These are phyloP conservation scores for Macrosiphum euphorbiae DNA, from an alignment of 2,888 invertebrate genomes.

Conservation along the genomic window DNA sequence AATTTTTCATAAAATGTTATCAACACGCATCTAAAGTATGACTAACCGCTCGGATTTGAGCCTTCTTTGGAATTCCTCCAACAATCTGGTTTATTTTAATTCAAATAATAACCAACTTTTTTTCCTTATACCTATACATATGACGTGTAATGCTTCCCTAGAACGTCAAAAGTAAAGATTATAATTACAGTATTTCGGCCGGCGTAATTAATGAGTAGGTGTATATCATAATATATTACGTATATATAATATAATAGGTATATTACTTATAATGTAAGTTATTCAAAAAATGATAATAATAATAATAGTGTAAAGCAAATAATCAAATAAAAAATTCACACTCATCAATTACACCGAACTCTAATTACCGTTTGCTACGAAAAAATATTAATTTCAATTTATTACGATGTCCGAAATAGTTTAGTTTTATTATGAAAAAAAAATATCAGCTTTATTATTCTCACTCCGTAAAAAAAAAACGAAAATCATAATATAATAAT, in stretches of 20 bases:
- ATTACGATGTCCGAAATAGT: neutral
- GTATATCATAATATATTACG: neutral
- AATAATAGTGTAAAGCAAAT: conserved; percentile 10
- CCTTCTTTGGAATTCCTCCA: conserved; percentile 37
- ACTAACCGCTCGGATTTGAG: conserved; percentile 5
- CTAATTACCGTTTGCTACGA: neutral
- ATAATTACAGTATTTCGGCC: neutral
- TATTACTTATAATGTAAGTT: neutral
- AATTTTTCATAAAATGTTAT: conserved; percentile 30
- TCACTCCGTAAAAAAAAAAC: neutral
- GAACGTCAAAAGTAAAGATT: neutral
- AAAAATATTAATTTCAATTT: conserved; percentile 15
- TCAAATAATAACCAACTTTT: neutral
- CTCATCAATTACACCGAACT: neutral
- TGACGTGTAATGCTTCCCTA: neutral
- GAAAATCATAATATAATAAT: neutral
- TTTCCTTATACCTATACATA: neutral
- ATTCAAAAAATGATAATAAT: conserved; percentile 16
- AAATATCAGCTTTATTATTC: neutral
- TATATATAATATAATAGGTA: neutral
- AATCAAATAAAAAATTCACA: conserved; percentile 22
- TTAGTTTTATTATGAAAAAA: neutral
- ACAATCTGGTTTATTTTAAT: conserved; percentile 21
- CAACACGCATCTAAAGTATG: neutral
- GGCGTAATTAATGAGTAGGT: conserved; percentile 28